Conservation (phyloP, 2,113 vertebrate species). For the Eudyptes chrysolophus region DNA sequence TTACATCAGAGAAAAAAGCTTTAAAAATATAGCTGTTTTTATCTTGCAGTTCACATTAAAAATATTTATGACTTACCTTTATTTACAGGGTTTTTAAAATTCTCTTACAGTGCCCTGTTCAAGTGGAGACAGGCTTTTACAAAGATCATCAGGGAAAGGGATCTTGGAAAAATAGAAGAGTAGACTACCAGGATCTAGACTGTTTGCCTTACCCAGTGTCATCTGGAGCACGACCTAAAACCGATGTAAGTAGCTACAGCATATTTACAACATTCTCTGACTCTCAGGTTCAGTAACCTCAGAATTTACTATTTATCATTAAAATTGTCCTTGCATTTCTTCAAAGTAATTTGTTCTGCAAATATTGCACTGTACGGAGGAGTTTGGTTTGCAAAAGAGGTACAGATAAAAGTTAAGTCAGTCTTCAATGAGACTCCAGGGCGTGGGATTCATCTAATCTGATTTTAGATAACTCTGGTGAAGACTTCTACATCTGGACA, state of each 20-base stretch:
- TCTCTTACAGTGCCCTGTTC: conserved; percentile 74
- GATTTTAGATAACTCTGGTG: background rate
- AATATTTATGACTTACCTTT: conserved; percentile 31
- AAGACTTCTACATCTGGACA: background rate
- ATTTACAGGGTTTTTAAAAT: conserved; percentile 49
- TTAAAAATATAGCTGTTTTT: background rate
- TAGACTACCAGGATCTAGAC: conserved; percentile 58
- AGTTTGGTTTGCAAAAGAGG: background rate
- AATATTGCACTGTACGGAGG: background rate
- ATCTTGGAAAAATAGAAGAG: conserved; percentile 45
- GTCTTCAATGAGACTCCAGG: background rate
- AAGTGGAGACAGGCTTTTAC: conserved; percentile 50
- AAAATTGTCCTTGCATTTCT: background rate
- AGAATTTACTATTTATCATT: background rate
- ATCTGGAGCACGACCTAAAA: conserved; percentile 69
- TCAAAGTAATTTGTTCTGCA: background rate
- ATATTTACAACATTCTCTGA: background rate
- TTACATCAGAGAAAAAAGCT: background rate
- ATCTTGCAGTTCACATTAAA: background rate
- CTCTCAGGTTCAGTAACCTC: background rate
- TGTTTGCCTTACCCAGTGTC: conserved; percentile 55
- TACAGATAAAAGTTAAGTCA: background rate
- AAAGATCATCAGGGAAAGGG: conserved; percentile 49
- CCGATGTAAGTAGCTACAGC: conserved; percentile 71
- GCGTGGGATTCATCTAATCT: background rate